Base-by-base conservation (phyloP, 2,797 vertebrate genomes). In the Limnodromus scolopaceus region DNA sequence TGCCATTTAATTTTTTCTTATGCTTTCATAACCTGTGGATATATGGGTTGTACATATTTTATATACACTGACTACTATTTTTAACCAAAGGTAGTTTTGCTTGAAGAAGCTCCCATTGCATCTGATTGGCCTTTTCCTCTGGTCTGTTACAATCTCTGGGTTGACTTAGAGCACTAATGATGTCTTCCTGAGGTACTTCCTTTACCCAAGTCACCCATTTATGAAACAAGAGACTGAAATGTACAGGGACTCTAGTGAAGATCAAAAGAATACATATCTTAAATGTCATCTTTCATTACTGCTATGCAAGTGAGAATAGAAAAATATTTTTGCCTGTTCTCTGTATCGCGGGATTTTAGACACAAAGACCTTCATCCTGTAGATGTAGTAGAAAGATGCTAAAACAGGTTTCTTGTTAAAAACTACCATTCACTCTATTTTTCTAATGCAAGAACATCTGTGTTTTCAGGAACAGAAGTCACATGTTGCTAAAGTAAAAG, bases 401-500 rank as follows among this genome's bases (percentile, higher is more conserved):
- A 45, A 49, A 61, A 23, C 39, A 78, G 60, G 15, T 85, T 90
- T 89, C 45, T 34, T 86, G 32, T 90, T 93, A 78, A 63, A 85
- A 90, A 61, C 61, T 69, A 43, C 85, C 12, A 3, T 75, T 94
- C 38, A 28, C 27, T 83, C 83, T 78, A 18, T 23, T 96, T 89
- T 69, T 70, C 55, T 90, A 85, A 75, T 80, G 85, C 41, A 77
- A 60, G 64, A 87, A 85, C 89, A 95, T 78, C 53, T 14, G 43
- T 87, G 74, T 84, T 86, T 94, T 82, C 63, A 63, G 51, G 34
- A 87, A 36, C 28, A 91, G 74, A 84, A 95, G 68, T 92, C 93
- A 89, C 3, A 0, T 87, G 88, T 69, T 94, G 39, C 82, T 91
- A 22, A 90, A 93, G 72, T 43, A 71, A 86, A 51, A 79, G 46